Evolutionary conservation across 1,140 invertebrate species (phyloP), one percentile per base, ranked within the genome.

Genomic region (Drosophila bifasciata): DNA sequence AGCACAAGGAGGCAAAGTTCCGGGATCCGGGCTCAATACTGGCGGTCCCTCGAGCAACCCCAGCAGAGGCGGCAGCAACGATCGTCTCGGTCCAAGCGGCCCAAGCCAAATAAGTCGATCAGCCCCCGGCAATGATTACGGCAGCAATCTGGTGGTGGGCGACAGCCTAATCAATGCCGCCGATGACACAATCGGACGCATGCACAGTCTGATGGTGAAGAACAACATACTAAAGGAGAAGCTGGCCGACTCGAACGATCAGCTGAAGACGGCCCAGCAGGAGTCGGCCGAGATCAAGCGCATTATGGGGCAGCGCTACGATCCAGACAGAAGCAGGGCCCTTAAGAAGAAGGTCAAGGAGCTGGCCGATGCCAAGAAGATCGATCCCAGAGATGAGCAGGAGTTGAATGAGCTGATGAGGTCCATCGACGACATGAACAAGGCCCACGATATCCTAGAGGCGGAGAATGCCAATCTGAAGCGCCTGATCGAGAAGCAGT

Each of bases 351-450:
- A 91, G 72, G 91, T 91, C 19, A 48, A 71, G 15, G 56, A 90
- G 23, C 49, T 91, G 5, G 53, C 66, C 6, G 52, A 62, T 11
- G 50, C 43, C n/a, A 58, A 67, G 0, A 91, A 90, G 46, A 81
- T 91, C n/a, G 68, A 44, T 17, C 52, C 75, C 2, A 57, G 58
- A 11, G 90, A 91, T 48, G 74, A 75, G 45, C 58, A 66, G 13
- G 89, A 90, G 4, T 57, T 91, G 1, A 21, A 56, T 15, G 44
- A 62, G 0, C 49, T 91, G 19, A 62, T 76, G 21, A 49, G 57
- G 13, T 59, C 78, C n/a, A 67, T 91, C 23, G 86, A 90, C 49
- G 79, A 89, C 48, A 76, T 90, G 68, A 80, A 79, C 56, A 91
- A 79, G 48, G 75, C 79, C 0, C 73, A 80, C 40, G 85, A 91